Evolutionary conservation across 2,113 vertebrate genomes (phyloP), one percentile per base, ranked within the genome.

Genomic region (Tapirus terrestris): DNA sequence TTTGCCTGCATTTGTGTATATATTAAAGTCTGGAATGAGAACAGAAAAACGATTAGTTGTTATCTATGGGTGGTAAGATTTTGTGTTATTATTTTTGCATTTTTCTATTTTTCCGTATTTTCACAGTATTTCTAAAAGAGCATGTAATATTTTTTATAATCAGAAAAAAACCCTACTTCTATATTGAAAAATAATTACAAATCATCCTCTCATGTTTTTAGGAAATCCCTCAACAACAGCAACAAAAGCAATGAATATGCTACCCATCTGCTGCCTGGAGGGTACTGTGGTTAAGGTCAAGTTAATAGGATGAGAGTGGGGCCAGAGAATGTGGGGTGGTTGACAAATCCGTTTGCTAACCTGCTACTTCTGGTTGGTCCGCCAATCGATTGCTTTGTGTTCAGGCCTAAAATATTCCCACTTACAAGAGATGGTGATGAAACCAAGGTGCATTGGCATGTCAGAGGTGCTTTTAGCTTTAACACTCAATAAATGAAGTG

Each of bases 371-470:
- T 76, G 70, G 36, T 73, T 7, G 43, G 25, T 67, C 17, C 36
- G n/a, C 39, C 36, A 21, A 27, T n/a, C 12, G 60, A 68, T 77
- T 67, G 39, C 27, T 89, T 85, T 72, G 67, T 53, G 25, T 58
- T 94, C 39, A 39, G 65, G 14, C 43, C 68, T 82, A n/a, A 91
- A 95, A 31, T 53, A 88, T 39, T 56, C 65, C 73, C 76, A 53
- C n/a, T 95, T 96, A 13, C 12, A n/a, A 58, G 72, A 94, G 16
- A 72, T 29, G 36, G 53, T 58, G 80, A 51, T 89, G 72, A 94
- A 97, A 96, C 14, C 77, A 84, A 83, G 63, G 90, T 80, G 14
- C 43, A 68, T 77, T 87, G 53, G 61, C 76, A 20, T 77, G n/a
- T 25, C 67, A 45, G 73, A 39, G 33, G n/a, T 70, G 63, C 70